Conservation (phyloP, 2,797 vertebrate species). For the Parauchenoglanis punctatus region DNA sequence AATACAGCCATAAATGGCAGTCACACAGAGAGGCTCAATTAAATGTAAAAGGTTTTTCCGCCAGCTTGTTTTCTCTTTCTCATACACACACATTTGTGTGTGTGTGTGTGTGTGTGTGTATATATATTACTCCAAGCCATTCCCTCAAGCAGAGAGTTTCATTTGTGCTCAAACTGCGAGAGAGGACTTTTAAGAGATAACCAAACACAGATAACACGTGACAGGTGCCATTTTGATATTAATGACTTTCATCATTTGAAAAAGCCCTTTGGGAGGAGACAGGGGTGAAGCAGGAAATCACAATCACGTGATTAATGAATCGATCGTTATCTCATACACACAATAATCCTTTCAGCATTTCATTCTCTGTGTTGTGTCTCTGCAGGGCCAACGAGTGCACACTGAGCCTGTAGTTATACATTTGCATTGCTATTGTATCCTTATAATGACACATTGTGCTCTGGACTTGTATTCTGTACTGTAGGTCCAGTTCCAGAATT, state of each 20-base stretch:
- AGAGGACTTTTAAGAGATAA: slow-evolving; percentile 63
- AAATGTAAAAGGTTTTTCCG: slow-evolving; percentile 13
- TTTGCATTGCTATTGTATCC: not conserved
- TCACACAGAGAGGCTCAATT: not conserved
- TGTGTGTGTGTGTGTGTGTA: not conserved
- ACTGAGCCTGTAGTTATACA: not conserved
- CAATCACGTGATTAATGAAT: slow-evolving; percentile 73
- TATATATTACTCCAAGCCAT: not conserved
- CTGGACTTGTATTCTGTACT: not conserved
- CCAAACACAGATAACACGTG: slow-evolving; percentile 75
- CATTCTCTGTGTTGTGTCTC: slow-evolving; percentile 30
- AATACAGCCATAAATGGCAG: not conserved
- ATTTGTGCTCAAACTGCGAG: slow-evolving; percentile 45
- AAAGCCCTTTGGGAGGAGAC: slow-evolving; percentile 68
- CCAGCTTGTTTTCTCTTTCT: not conserved
- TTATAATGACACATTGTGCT: too few species aligned
- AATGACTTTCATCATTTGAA: slow-evolving; percentile 82
- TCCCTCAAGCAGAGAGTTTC: slow-evolving; percentile 31
- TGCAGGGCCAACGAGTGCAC: not conserved
- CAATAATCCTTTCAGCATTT: slow-evolving; percentile 37
- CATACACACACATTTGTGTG: not conserved
- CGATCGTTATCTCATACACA: slow-evolving; percentile 66
- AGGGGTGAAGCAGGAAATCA: slow-evolving; percentile 72
- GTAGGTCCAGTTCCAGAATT: not conserved
- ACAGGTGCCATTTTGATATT: slow-evolving; percentile 79